Evolutionary conservation across 2,888 invertebrate genomes (phyloP), one percentile per base, ranked within the genome.

Genomic region (Leptogaster cylindrica): DNA sequence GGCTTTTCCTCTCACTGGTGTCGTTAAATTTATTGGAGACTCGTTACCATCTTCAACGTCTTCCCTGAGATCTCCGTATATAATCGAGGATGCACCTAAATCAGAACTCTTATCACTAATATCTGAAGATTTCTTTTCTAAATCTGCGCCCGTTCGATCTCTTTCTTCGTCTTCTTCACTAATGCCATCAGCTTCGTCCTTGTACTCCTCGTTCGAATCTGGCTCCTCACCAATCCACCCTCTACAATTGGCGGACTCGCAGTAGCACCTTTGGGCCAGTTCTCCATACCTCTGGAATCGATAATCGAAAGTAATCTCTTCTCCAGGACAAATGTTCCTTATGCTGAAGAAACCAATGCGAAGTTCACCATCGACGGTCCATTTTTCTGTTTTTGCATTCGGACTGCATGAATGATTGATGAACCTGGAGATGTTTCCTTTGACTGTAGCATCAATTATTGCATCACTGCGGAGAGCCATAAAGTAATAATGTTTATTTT

Each of bases 371-470:
- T 93, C 93, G 0, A 94, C 94, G 0, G 93, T 94, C 94, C 94
- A 95, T 82, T 99, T 99, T 82, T 99, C 97, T 0, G 98, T 98
- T 82, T 96, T 96, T 2, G 97, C 93, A 80, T 98, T 99, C 0
- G 99, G 99, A 74, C 97, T 96, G 79, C 99, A 99, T 50, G 97
- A 97, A 79, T 99, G 99, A 82, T 99, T 99, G 74, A 99, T 97
- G 77, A 98, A 99, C 39, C 99, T 85, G 0, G 98, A 97, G 68
- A 94, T 89, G 78, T 97, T 99, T 31, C 99, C 99, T 80, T 93
- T 95, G 73, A 87, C 82, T 0, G 98, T 98, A 1, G 99, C 99
- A 82, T 99, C 99, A 69, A 99, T 98, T 66, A 95, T 89, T 70
- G 92, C 89, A 81, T 97, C 95, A 1, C 92, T 91, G 77, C 95